Percentiles rank a stretch among this genome's conserved stretches.
Evolutionary conservation across 2,113 vertebrate genomes (phyloP).

Genomic region (Ochotona princeps): DNA sequence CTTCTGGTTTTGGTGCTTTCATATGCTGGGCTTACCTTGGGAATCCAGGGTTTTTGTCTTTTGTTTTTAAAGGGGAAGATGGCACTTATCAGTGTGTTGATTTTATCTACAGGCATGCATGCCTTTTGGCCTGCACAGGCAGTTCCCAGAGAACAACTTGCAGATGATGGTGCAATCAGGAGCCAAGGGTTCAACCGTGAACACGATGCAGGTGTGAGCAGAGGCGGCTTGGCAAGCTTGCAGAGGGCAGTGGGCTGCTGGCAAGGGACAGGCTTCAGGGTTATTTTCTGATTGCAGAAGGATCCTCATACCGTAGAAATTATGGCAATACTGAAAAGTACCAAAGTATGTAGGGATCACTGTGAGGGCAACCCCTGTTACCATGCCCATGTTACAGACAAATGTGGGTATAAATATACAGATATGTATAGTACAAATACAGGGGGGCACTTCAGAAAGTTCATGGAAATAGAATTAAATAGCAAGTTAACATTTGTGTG

Average conservation of each 20-base stretch:
- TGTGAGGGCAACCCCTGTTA: not conserved
- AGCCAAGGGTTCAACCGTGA: constrained; percentile 98
- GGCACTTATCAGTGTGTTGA: not conserved
- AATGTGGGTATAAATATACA: not conserved
- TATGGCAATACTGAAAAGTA: not conserved
- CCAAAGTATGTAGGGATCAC: not conserved
- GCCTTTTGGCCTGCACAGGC: constrained; percentile 94
- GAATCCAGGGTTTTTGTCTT: not conserved
- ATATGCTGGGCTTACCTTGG: not conserved
- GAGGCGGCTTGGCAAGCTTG: not conserved
- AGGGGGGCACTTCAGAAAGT: not conserved
- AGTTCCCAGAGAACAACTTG: constrained; percentile 97
- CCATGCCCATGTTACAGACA: not conserved
- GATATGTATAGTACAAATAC: not conserved
- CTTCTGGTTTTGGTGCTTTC: not conserved
- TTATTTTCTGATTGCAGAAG: constrained; percentile 31
- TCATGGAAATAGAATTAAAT: too few relatives aligned
- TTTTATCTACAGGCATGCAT: constrained; percentile 91
- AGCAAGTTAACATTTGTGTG: too few relatives aligned
- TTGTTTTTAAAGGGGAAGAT: not conserved
- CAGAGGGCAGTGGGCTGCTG: not conserved
- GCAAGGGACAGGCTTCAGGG: not conserved
- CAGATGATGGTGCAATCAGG: constrained; percentile 99
- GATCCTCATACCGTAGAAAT: not conserved
- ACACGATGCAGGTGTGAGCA: constrained; percentile 95